A percentile compares a stretch with the other conserved stretches of the same genome.
phyloP scores from a whole-genome alignment of 2,888 invertebrate species.

The Acleris literana region DNA sequence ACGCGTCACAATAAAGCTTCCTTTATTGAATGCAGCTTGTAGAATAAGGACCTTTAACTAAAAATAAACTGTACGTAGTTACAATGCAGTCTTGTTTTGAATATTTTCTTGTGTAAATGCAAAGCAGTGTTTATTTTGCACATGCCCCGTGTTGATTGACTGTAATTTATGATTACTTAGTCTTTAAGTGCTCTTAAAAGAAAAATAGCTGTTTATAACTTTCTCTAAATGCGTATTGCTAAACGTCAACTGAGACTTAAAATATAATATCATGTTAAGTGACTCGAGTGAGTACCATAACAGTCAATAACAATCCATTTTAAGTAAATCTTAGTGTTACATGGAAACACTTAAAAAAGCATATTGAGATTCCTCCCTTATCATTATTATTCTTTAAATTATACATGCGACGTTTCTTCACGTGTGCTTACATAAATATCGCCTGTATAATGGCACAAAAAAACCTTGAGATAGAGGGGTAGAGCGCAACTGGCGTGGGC shows the following conservation, averaged over 20 bases:
- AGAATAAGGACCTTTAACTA: conserved; percentile 23
- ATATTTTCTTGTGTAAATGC: conserved; percentile 9
- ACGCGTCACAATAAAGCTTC: conserved; percentile 46
- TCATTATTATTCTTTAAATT: conserved; percentile 35
- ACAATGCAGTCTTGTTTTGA: conserved; percentile 36
- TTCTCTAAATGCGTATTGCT: conserved; percentile 5
- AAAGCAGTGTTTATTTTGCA: conserved; percentile 54
- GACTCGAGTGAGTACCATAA: background rate
- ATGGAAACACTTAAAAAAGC: conserved; percentile 1
- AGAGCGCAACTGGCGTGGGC: conserved; percentile 81
- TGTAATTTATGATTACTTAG: conserved; percentile 68
- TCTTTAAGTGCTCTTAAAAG: conserved; percentile 64
- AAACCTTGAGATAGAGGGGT: conserved; percentile 69
- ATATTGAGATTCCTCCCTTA: conserved; percentile 18
- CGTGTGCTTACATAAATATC: conserved; percentile 64
- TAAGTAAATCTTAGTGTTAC: conserved; percentile 1
- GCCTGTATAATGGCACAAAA: conserved; percentile 52
- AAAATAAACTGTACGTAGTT: conserved; percentile 26
- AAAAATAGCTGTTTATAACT: conserved; percentile 52
- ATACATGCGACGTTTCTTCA: conserved; percentile 50
- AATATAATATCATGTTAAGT: background rate
- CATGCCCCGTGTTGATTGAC: conserved; percentile 69
- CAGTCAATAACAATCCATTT: background rate
- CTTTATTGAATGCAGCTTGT: conserved; percentile 46
- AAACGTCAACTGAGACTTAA: background rate